Evolutionary conservation across 2,888 invertebrate species (phyloP).

Genomic region (Campoplex nolae): DNA sequence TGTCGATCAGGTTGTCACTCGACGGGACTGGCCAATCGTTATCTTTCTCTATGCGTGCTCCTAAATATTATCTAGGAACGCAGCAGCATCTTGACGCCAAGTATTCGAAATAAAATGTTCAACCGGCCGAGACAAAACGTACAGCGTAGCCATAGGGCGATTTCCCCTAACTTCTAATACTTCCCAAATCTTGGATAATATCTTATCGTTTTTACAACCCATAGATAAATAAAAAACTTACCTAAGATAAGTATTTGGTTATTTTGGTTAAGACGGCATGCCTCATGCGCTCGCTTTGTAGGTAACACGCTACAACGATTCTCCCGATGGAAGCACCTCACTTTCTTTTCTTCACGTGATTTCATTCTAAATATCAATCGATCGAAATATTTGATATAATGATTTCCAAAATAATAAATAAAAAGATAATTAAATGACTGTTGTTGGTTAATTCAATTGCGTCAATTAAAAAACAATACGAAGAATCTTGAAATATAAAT

Average conservation of each 20-base stretch:
- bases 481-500: no score
- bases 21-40: not conserved
- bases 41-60: not conserved
- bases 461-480: not conserved
- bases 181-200: not conserved
- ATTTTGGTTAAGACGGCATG: not conserved
- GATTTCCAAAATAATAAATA: no score
- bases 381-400: no score
- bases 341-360: not conserved
- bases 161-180: not conserved
- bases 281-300: not conserved
- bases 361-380: no score
- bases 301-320: not conserved
- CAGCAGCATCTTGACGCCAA: no score
- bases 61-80: not conserved
- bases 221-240: slow-evolving; percentile 21
- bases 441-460: not conserved
- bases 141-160: no score
- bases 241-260: not conserved
- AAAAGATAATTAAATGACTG: not conserved
- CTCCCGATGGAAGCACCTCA: not conserved
- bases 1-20: not conserved
- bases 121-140: no score
- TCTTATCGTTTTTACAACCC: slow-evolving; percentile 23
- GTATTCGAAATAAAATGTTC: no score